Base-by-base conservation (phyloP, 2,797 vertebrate species). In the Girardinus metallicus region DNA sequence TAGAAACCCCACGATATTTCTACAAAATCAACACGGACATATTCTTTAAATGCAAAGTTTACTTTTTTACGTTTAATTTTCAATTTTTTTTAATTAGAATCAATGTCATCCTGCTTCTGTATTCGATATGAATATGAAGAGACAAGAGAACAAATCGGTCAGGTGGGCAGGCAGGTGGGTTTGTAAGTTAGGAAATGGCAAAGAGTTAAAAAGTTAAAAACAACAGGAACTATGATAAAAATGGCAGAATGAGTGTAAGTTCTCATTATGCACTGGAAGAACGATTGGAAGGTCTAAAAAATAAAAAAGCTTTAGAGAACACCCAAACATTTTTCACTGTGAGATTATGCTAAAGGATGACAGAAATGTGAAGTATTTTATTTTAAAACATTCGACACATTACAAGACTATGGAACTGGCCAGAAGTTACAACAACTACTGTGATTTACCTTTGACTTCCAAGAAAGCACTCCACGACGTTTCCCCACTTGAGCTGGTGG, bases 401-500 rank as follows among this genome's bases (percentile, higher is more conserved):
- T 46, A 16, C 3, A 16, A 46, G 26, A 16, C 26, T 46, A 6
- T 16, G 2, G 21, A 51, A 53, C 51, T 21, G 8, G 23, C 49
- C 51, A 71, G 26, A 71, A 3, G 68, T 71, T n/a, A 29, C 1
- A 71, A 44, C 12, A 44, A 44, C 41, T 8, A 70, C 5, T 0
- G 47, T n/a, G 2, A 80, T 70, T 8, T 92, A 99, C 99, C 98
- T 95, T 97, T 97, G 78, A 99, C 97, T 89, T 99, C 98, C 87
- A 99, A 91, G 84, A 99, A 97, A 64, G 99, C 96, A 78, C 98
- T 99, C 99, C 99, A 99, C 2, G 98, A 98, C 0, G 98, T 99
- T 91, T 99, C 99, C 6, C 99, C 99, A 73, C 97, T 99, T 78
- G 99, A 99, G 94, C 99, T 99, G 74, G 98, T 98, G 3, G 98